A percentile compares a stretch with the other conserved stretches of the same genome.
phyloP scores from a whole-genome alignment of 1,140 invertebrate genomes.

The Leptestheria dahalacensis region DNA sequence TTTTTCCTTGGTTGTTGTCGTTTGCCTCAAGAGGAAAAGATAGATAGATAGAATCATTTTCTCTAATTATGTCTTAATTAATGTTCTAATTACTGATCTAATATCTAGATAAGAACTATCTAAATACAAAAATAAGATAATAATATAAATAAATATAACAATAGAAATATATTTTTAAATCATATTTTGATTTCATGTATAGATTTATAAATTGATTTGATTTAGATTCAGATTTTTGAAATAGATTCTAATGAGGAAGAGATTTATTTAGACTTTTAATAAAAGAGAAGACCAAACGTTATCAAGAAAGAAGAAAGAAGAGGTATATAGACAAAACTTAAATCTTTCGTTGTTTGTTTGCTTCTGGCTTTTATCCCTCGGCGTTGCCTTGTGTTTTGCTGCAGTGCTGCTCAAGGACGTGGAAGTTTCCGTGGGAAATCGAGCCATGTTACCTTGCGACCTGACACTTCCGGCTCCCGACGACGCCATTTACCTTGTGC shows the following conservation, averaged over 20 bases:
- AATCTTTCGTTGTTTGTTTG: background rate
- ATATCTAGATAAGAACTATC: no score
- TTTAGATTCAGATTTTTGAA: background rate
- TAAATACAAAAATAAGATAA: no score
- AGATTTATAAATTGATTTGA: background rate
- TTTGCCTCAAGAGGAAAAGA: no score
- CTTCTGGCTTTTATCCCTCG: background rate
- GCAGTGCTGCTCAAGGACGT: constrained; percentile 11
- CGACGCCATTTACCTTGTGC: constrained; percentile 24
- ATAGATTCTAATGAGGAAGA: background rate
- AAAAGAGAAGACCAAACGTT: constrained; percentile 1
- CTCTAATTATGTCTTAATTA: no score
- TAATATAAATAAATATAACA: background rate
- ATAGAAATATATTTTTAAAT: background rate
- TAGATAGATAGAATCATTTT: no score
- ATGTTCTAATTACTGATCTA: no score
- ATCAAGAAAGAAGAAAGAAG: background rate
- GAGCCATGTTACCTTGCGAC: constrained; percentile 24
- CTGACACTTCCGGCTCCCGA: constrained; percentile 22
- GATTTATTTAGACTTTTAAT: background rate
- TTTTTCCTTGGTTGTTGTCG: no score
- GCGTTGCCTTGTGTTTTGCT: constrained; percentile 3
- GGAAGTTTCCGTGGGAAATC: constrained; percentile 18
- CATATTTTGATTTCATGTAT: background rate
- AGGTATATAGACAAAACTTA: background rate